Evolutionary conservation across 2,113 vertebrate species (phyloP).

Genomic region (Notarius lentiginosus): DNA sequence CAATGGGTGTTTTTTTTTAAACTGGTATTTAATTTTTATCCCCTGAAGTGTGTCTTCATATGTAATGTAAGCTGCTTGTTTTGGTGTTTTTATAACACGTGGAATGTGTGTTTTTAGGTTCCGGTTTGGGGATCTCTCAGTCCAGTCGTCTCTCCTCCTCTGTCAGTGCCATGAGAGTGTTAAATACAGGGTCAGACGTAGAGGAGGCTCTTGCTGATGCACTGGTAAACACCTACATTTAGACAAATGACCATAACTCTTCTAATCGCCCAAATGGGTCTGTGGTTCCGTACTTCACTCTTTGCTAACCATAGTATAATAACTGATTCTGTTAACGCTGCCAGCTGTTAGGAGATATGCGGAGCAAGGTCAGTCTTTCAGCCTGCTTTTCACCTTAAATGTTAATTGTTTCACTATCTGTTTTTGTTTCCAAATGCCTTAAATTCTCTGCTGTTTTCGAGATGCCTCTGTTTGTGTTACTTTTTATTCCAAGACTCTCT

Average conservation of each 20-base stretch:
- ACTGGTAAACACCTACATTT: slow-evolving; percentile 74
- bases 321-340: slow-evolving; percentile 79
- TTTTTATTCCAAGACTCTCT: background rate
- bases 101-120: slow-evolving; percentile 66
- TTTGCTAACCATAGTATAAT: slow-evolving; percentile 62
- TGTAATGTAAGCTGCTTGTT: background rate
- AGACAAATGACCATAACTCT: background rate
- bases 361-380: slow-evolving; percentile 89
- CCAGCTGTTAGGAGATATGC: slow-evolving; percentile 99
- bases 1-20: slow-evolving; percentile 10
- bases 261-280: background rate
- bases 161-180: slow-evolving; percentile 93
- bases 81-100: background rate
- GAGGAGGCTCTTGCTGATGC: slow-evolving; percentile 96
- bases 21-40: background rate
- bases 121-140: slow-evolving; percentile 87
- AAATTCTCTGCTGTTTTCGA: background rate
- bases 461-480: background rate
- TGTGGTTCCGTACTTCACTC: slow-evolving; percentile 39
- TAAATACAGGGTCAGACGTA: slow-evolving; percentile 93
- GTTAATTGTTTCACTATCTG: background rate
- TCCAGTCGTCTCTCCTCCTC: slow-evolving; percentile 90
- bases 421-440: background rate
- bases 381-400: slow-evolving; percentile 20
- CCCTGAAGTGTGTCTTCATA: background rate